These are phyloP conservation scores for Hipposideros larvatus DNA, from an alignment of 2,797 vertebrate species.

Conservation along the genomic window DNA sequence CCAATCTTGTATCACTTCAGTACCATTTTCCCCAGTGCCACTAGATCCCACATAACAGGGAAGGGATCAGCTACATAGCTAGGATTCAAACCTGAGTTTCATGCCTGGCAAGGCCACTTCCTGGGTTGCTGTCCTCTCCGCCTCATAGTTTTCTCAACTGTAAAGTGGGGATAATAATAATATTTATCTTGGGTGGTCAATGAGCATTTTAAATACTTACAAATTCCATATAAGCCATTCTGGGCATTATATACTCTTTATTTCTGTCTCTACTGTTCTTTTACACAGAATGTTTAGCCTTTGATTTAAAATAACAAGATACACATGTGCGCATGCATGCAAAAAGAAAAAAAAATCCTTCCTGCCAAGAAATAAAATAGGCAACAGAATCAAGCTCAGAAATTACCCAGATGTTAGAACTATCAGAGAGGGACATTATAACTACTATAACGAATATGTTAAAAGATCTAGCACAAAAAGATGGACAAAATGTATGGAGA, in stretches of 20 bases:
- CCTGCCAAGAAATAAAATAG: neutral
- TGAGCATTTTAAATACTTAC: constrained; percentile 20
- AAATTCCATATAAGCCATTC: neutral
- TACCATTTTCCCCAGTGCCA: neutral
- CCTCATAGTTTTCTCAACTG: neutral
- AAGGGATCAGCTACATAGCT: neutral
- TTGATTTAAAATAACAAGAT: constrained; percentile 19
- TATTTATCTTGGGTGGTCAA: neutral
- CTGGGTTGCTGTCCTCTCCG: neutral
- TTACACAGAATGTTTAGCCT: neutral
- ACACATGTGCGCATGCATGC: too few relatives aligned
- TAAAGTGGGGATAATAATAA: neutral
- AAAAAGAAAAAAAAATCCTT: neutral
- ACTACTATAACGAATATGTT: neutral
- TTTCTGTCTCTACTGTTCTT: neutral
- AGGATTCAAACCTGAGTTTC: neutral
- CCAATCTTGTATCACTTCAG: neutral
- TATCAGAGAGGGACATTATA: neutral
- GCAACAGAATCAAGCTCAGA: neutral
- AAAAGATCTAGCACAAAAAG: neutral
- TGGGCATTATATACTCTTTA: neutral
- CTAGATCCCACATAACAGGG: neutral
- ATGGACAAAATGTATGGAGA: neutral
- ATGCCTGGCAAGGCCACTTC: neutral
- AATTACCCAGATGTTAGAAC: neutral